A percentile compares a stretch with the other conserved stretches of the same genome.
phyloP scores from a whole-genome alignment of 2,113 vertebrate genomes.

The Microcebus lehilahytsara region DNA sequence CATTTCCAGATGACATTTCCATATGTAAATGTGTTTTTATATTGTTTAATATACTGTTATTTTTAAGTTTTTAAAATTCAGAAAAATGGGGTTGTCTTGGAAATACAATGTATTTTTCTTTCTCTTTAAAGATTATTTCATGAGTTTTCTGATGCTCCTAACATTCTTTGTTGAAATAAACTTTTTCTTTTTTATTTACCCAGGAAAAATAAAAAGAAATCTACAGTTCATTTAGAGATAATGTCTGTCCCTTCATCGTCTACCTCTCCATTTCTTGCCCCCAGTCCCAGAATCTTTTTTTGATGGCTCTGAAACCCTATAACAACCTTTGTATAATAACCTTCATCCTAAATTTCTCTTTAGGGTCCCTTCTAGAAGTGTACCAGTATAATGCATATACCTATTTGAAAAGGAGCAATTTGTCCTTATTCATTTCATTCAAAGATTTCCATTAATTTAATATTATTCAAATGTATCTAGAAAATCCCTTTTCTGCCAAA shows the following conservation, averaged over 20 bases:
- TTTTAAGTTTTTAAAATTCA: slow-evolving; percentile 7
- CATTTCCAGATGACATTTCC: background rate
- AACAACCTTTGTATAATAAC: background rate
- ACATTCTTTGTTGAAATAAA: background rate
- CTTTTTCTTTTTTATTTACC: background rate
- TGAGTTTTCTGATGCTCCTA: background rate
- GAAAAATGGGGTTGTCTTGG: background rate
- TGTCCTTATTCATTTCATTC: background rate
- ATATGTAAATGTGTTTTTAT: slow-evolving; percentile 26
- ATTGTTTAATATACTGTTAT: background rate
- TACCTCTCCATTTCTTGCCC: background rate
- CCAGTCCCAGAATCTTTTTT: background rate
- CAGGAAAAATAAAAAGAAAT: background rate
- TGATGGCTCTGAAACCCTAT: background rate
- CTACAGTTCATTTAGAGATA: background rate
- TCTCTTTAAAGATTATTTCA: background rate
- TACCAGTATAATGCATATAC: background rate
- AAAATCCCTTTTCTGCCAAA: background rate
- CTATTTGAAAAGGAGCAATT: background rate
- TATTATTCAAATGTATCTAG: background rate
- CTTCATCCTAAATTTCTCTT: background rate
- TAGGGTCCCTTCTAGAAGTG: background rate
- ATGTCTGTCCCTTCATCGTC: background rate
- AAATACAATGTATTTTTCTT: background rate
- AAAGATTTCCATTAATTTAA: background rate